These are phyloP conservation scores for Ostrea denselamellosa DNA, from an alignment of 1,140 invertebrate genomes.

Conservation along the genomic window DNA sequence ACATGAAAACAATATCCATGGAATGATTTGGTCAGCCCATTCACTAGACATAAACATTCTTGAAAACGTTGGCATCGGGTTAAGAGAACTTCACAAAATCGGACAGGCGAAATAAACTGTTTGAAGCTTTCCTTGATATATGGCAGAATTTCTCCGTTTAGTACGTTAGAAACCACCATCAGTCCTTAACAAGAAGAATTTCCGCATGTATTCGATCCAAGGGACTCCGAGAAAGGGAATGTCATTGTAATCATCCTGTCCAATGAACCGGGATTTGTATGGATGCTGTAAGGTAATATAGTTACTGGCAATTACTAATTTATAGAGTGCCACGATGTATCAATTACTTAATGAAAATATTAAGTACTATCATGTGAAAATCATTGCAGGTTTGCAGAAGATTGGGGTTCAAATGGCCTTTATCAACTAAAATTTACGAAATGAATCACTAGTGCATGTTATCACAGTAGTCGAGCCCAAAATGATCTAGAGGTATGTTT, in stretches of 20 bases:
- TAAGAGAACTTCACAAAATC: too few species aligned
- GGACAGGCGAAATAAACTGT: too few species aligned
- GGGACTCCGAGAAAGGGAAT: constrained; percentile 47
- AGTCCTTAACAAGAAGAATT: too few species aligned
- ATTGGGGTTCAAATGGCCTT: constrained; percentile 46
- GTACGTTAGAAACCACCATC: too few species aligned
- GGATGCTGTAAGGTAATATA: constrained; percentile 50
- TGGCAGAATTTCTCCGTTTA: too few species aligned
- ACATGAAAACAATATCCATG: too few species aligned
- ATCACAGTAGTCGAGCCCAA: constrained; percentile 42
- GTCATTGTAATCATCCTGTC: constrained; percentile 46
- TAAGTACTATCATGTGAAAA: background rate
- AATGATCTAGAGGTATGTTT: constrained; percentile 26
- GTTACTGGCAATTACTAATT: too few species aligned
- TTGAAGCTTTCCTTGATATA: too few species aligned
- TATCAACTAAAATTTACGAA: constrained; percentile 44
- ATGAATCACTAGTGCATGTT: constrained; percentile 44
- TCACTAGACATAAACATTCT: too few species aligned
- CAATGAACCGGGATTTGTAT: constrained; percentile 53
- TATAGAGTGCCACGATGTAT: background rate
- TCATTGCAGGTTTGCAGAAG: constrained; percentile 39
- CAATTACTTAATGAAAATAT: background rate
- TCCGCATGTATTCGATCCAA: too few species aligned
- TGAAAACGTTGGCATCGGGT: too few species aligned
- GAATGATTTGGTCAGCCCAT: too few species aligned